Evolutionary conservation across 1,140 invertebrate species (phyloP), one percentile per base, ranked within the genome.

Genomic region (Halictus rubicundus): DNA sequence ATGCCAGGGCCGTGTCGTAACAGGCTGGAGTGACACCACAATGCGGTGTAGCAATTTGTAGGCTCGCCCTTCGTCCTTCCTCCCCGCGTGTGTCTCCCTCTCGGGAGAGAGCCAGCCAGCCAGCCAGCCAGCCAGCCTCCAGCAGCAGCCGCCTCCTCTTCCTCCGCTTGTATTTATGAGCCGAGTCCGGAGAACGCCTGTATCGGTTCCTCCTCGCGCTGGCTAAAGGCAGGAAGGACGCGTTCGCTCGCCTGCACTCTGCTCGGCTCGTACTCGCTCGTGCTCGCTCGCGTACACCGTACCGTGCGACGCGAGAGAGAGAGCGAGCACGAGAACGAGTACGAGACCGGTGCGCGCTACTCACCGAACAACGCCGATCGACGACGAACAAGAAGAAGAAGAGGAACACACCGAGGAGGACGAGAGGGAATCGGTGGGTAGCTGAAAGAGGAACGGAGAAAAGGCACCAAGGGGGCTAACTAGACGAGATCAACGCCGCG

Each of bases 11-110:
- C 91, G 92, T 93, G 92, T 93, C 89, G 92, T 88, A 87, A 90
- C 87, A 90, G 90, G 86, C 87, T 86, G 88, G 91, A 93, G 91
- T 93, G 92, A 93, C 92, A 93, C 91, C 90, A 93, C 92, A 93
- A 93, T 93, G 91, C 92, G 88, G 87, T 93, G 92, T 93, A 93
- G 92, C 92, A 93, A 93, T 93, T 93, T 93, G 92, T 93, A 93
- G 92, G 91, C 91, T 92, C 90, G 90, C 91, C 91, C 91, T 91
- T 92, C 90, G 90, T 87, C 87, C 90, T 90, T 86, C 86, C 87
- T 84, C 88, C 86, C 85, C 85, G 76, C 78, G 66, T 68, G 61
- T 73, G 73, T 76, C 74, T 75, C 78, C 75, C 65, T 59, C 69
- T 46, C 59, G 27, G n/a, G 49, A 16, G 16, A n/a, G 52, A 60